Base-by-base conservation (phyloP, 2,113 vertebrate genomes). In the Calonectris borealis region DNA sequence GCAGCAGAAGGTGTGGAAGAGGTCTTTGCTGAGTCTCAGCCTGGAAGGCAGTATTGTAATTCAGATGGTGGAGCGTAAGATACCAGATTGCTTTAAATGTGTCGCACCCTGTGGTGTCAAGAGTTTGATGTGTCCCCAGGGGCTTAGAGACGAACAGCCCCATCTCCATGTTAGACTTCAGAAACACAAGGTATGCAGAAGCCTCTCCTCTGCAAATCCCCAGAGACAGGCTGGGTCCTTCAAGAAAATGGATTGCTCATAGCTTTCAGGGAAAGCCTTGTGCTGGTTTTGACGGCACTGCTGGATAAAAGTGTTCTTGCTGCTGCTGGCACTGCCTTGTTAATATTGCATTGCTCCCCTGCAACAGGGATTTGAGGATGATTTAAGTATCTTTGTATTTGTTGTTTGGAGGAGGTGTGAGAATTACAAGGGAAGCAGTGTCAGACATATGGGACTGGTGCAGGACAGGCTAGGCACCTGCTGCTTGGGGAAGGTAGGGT, bases 81-180 rank as follows among this genome's bases (percentile, higher is more conserved):
- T 48, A 61, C 22, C 78, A 82, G 81, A 72, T 80, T 79, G 92
- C 77, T 91, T 86, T 94, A 68, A 89, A 83, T 58, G 58, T 62
- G 46, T 76, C 85, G 66, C 58, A 86, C 73, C 80, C 61, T 61
- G n/a, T 24, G 42, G 32, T 79, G 88, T 79, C 86, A 66, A 38
- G 81, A 73, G 83, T 91, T 84, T 60, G 87, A 93, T 73, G 81
- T 2, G 3, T 65, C 70, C 66, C 52, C 20, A 55, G 78, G 48
- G 89, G 36, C 62, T 73, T 20, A n/a, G 77, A 1, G 8, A 55
- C 3, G 9, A 92, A 13, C 88, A 85, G 48, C 36, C 40, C 16
- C 25, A 26, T 62, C 38, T 70, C 38, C 0, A 1, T 42, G 91
- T 49, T 46, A 72, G 77, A 12, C 69, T 84, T 84, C 1, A 8